Evolutionary conservation across 2,113 vertebrate species (phyloP).

Genomic region (Cercopithecus mona): DNA sequence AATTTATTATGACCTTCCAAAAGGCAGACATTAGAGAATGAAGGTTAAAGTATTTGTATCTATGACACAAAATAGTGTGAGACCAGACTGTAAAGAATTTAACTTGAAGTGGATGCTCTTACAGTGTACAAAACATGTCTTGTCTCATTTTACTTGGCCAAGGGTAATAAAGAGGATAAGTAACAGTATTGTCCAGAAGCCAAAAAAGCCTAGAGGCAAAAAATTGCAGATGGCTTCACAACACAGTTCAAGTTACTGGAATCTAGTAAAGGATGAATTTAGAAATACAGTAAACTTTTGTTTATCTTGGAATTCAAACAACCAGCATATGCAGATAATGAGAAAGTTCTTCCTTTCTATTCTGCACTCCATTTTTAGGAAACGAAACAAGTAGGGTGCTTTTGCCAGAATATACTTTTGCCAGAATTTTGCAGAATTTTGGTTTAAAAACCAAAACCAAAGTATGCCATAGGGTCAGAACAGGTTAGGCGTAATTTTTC

Average conservation of each 20-base stretch:
- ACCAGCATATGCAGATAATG: not conserved
- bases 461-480: not conserved
- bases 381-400: not conserved
- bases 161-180: constrained; percentile 37
- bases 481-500: not conserved
- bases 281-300: constrained; percentile 33
- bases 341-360: constrained; percentile 32
- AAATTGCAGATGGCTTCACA: constrained; percentile 57
- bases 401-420: not conserved
- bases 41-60: constrained; percentile 54
- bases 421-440: constrained; percentile 54
- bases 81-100: constrained; percentile 61
- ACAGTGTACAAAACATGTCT: constrained; percentile 14
- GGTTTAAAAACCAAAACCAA: constrained; percentile 40
- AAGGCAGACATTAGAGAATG: not conserved
- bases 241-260: constrained; percentile 21
- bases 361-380: constrained; percentile 11
- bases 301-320: constrained; percentile 66
- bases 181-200: constrained; percentile 28
- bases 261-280: constrained; percentile 29
- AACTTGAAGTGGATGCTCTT: constrained; percentile 36
- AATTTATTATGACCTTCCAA: constrained; percentile 26
- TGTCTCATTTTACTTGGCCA: constrained; percentile 52
- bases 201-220: constrained; percentile 47
- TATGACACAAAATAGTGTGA: constrained; percentile 56